Evolutionary conservation across 2,888 invertebrate species (phyloP), one percentile per base, ranked within the genome.

Genomic region (Lymantria monacha): DNA sequence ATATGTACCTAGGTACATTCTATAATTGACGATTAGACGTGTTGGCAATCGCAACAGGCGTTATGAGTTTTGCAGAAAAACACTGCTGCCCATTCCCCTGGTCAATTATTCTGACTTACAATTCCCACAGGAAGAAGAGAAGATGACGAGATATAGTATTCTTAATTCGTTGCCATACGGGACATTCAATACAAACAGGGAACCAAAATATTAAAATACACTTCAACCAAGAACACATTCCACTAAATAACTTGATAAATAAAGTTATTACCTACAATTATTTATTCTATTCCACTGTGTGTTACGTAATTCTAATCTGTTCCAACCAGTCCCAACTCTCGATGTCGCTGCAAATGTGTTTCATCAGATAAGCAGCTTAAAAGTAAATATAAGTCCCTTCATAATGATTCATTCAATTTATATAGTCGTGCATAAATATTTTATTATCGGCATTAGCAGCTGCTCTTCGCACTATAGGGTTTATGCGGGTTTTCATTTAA

Each of bases 331-430:
- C 38, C 12, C 12, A n/a, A 47, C 46, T 46, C 40, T 15, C 33
- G 44, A 51, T 46, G 42, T 33, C 33, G 44, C 48, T 55, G 45
- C 51, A 51, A 44, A 49, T 31, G 46, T 44, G 44, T 44, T 53
- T 51, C 49, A 50, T 44, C 50, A 50, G 63, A 66, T 63, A 65
- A 58, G 57, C 57, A 48, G 13, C 48, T 33, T 45, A 48, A 40
- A 47, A 53, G 51, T 42, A 41, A 7, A 49, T 52, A 60, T 53
- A 59, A 61, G 52, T 51, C 51, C 64, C 41, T 55, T 57, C 50
- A 51, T 48, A 57, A 53, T 41, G 41, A 41, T 41, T 14, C 41
- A 41, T 41, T 42, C 49, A 48, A 42, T 64, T 54, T 56, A 42
- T 44, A 54, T 48, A 52, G 53, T 44, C 38, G 50, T 57, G 51